These are phyloP conservation scores for Sebastes goodei DNA, from an alignment of 2,797 vertebrate species.

Conservation along the genomic window DNA sequence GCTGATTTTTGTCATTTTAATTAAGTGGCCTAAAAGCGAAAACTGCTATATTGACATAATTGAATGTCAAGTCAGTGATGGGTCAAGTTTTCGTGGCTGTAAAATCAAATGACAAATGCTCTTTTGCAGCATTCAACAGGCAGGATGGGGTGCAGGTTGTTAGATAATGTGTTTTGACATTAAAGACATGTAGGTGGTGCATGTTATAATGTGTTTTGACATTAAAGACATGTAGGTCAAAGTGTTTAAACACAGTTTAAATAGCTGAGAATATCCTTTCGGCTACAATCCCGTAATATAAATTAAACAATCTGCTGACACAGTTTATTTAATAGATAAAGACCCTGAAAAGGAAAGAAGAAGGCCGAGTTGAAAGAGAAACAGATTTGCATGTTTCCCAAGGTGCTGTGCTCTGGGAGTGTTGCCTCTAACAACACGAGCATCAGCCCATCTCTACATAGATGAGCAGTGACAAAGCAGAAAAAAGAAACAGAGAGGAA, in stretches of 20 bases:
- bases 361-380: not conserved
- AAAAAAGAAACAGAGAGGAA: constrained; percentile 50
- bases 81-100: not conserved
- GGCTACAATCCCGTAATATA: not conserved
- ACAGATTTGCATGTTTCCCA: constrained; percentile 47
- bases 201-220: not conserved
- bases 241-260: not conserved
- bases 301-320: constrained; percentile 5
- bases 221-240: not conserved
- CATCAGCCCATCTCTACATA: constrained; percentile 67
- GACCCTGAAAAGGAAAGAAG: not conserved
- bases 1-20: not conserved
- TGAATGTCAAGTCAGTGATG: not conserved
- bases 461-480: constrained; percentile 81
- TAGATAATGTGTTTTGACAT: not conserved
- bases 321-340: not conserved
- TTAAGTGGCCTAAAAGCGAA: not conserved
- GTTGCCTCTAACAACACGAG: constrained; percentile 70
- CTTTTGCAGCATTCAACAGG: not conserved
- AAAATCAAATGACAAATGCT: not conserved
- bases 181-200: not conserved
- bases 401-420: constrained; percentile 45
- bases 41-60: not conserved
- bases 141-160: not conserved
- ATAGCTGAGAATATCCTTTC: not conserved